Conservation (phyloP, 2,888 invertebrate species). For the Erebia ligea region DNA sequence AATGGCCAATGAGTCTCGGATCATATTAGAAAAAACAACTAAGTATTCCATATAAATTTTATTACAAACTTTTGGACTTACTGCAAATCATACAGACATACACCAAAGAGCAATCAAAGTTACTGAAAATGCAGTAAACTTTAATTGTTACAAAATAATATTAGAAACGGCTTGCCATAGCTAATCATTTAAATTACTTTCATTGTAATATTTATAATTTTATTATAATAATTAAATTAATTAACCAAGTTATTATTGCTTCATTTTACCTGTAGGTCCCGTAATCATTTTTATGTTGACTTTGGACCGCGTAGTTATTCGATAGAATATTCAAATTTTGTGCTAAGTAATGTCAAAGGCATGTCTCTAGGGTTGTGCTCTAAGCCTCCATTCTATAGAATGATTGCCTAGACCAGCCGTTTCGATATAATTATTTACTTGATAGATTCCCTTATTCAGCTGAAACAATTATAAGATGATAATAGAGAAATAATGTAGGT, state of each 20-base stretch:
- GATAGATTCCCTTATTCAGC: constrained; percentile 54
- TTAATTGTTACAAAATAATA: constrained; percentile 58
- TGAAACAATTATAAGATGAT: constrained; percentile 44
- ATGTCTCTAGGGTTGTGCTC: too few relatives aligned
- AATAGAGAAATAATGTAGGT: constrained; percentile 67
- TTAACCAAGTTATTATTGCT: not conserved
- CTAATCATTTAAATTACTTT: not conserved
- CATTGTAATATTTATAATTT: not conserved
- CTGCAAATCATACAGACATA: constrained; percentile 80
- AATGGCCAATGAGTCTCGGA: too few relatives aligned
- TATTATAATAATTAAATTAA: not conserved
- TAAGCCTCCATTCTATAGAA: constrained; percentile 5
- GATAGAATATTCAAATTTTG: not conserved
- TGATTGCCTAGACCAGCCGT: constrained; percentile 59
- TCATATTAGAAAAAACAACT: constrained; percentile 51
- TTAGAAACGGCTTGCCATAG: constrained; percentile 63
- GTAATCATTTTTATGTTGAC: too few relatives aligned
- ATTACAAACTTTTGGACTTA: constrained; percentile 80
- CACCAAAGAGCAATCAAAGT: constrained; percentile 71
- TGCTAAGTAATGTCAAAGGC: too few relatives aligned
- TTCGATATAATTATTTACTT: constrained; percentile 42
- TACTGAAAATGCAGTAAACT: constrained; percentile 59
- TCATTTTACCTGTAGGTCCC: too few relatives aligned
- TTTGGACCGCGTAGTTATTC: not conserved
- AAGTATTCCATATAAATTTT: constrained; percentile 81